phyloP scores from a whole-genome alignment of 2,888 invertebrate genomes.

The Cryptus viduatorius region DNA sequence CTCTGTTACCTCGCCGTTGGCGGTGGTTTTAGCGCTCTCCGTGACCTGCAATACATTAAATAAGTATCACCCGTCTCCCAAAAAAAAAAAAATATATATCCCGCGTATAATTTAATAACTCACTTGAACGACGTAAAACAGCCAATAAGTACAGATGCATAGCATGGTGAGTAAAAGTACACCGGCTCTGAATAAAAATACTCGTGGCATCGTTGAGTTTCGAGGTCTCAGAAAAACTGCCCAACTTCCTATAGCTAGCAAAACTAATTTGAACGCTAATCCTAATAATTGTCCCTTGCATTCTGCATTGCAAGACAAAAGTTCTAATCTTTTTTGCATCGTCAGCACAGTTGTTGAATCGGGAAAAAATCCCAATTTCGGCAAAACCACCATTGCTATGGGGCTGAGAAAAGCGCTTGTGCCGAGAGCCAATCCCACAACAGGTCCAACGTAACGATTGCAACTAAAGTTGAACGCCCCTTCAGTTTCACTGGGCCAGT shows the following conservation, averaged over 20 bases:
- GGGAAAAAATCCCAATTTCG: slow-evolving; percentile 94
- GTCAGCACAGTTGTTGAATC: slow-evolving; percentile 89
- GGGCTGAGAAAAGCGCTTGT: slow-evolving; percentile 96
- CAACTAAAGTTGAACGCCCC: slow-evolving; percentile 90
- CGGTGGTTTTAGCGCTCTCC: slow-evolving; percentile 92
- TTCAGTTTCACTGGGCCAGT: slow-evolving; percentile 92
- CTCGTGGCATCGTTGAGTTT: slow-evolving; percentile 95
- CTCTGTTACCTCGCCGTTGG: slow-evolving; percentile 92
- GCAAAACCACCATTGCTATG: slow-evolving; percentile 96
- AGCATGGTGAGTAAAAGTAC: slow-evolving; percentile 95
- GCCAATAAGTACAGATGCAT: slow-evolving; percentile 98
- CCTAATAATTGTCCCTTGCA: slow-evolving; percentile 97
- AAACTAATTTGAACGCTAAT: slow-evolving; percentile 95
- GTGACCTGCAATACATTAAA: slow-evolving; percentile 86
- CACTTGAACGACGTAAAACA: slow-evolving; percentile 97
- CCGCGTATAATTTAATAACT: background rate
- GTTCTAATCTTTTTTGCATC: slow-evolving; percentile 89
- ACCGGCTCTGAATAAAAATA: slow-evolving; percentile 95
- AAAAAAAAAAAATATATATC: background rate
- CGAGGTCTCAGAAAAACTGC: slow-evolving; percentile 95
- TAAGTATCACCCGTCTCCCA: background rate
- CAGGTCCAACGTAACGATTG: slow-evolving; percentile 93
- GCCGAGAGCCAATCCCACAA: slow-evolving; percentile 92
- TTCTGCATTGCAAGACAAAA: slow-evolving; percentile 95
- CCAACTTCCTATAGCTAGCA: slow-evolving; percentile 96